A percentile compares a stretch with the other conserved stretches of the same genome.
These are phyloP conservation scores for Eublepharis macularius DNA, from an alignment of 2,113 vertebrate genomes.

Conservation along the genomic window DNA sequence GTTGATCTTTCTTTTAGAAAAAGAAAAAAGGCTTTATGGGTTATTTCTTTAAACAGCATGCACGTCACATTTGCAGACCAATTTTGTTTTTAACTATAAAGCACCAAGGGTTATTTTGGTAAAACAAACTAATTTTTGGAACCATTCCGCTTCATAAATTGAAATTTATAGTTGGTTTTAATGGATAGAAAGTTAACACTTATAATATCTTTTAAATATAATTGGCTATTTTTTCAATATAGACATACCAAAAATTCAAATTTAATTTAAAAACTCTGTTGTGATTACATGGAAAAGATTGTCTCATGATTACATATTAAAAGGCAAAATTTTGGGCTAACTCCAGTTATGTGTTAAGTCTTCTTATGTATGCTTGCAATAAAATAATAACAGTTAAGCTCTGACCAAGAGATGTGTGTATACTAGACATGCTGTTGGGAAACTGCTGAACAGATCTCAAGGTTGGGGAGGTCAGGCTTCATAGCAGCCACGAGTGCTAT, in stretches of 20 bases:
- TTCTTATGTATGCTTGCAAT: background rate
- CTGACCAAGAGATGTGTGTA: background rate
- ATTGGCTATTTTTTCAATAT: background rate
- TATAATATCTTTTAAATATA: background rate
- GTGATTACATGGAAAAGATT: background rate
- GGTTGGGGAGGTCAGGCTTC: too few relatives aligned
- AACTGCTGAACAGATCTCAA: too few relatives aligned
- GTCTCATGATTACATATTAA: background rate
- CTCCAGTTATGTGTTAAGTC: background rate
- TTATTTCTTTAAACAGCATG: conserved; percentile 51
- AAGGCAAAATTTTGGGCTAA: background rate
- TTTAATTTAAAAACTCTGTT: background rate
- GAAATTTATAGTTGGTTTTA: conserved; percentile 52
- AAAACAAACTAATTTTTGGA: conserved; percentile 22
- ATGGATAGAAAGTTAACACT: conserved; percentile 12
- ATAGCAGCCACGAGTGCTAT: too few relatives aligned
- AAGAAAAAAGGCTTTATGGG: conserved; percentile 51
- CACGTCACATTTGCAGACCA: conserved; percentile 43
- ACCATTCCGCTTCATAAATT: conserved; percentile 47
- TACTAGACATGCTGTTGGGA: background rate
- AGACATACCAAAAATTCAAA: background rate
- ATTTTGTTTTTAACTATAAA: conserved; percentile 45
- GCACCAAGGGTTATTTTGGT: conserved; percentile 16
- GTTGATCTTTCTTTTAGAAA: conserved; percentile 63
- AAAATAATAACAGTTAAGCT: background rate